Conservation (phyloP, 2,797 vertebrate species). For the Acropternis orthonyx region DNA sequence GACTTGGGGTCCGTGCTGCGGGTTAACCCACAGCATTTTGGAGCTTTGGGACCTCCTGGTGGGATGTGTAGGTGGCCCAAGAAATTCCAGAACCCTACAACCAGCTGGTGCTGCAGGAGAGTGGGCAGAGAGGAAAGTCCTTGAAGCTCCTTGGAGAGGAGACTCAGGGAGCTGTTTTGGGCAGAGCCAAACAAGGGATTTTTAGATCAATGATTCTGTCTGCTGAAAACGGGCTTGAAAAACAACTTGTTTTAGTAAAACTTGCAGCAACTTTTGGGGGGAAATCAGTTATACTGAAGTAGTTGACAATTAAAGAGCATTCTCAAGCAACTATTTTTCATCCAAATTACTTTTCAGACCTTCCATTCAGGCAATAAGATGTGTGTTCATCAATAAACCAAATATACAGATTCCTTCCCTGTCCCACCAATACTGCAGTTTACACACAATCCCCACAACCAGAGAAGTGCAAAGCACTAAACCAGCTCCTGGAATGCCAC, state of each 20-base stretch:
- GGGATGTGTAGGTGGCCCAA: not conserved
- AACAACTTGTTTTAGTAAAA: not conserved
- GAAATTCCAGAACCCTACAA: not conserved
- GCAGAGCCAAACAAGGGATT: not conserved
- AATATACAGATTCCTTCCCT: not conserved
- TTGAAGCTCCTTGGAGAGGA: not conserved
- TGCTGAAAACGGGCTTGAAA: not conserved
- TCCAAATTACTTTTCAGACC: conserved; percentile 13
- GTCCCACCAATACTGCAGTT: not conserved
- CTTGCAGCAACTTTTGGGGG: not conserved
- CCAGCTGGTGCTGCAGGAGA: fast-evolving
- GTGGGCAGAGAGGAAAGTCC: not conserved
- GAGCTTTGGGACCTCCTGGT: not conserved
- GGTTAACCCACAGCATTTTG: not conserved
- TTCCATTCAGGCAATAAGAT: not conserved
- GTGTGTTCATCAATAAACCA: not conserved
- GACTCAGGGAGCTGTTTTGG: not conserved
- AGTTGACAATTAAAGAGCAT: conserved; percentile 17
- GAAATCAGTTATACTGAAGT: not conserved
- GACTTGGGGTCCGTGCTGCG: fast-evolving
- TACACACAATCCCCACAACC: not conserved
- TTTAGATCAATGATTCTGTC: not conserved
- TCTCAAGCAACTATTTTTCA: conserved; percentile 12
- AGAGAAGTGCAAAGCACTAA: not conserved
- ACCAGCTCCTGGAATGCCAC: not conserved